These are phyloP conservation scores for Acestrorhynchus altus DNA, from an alignment of 2,797 vertebrate genomes.

Conservation along the genomic window DNA sequence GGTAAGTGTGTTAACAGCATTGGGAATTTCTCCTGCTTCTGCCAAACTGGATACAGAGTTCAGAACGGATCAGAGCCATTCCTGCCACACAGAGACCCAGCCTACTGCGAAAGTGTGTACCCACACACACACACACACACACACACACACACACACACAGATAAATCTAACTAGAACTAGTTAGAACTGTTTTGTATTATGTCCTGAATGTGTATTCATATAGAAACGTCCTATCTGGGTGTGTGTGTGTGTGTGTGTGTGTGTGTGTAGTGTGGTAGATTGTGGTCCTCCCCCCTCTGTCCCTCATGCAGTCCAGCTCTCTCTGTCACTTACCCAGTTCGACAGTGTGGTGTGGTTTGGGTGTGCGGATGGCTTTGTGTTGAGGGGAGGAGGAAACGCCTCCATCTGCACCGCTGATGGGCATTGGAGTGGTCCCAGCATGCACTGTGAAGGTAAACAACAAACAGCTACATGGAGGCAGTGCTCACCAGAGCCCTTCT, in stretches of 20 bases:
- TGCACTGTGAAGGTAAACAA: slow-evolving; percentile 78
- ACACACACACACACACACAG: too few species aligned
- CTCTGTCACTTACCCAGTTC: slow-evolving; percentile 66
- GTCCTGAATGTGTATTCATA: too few species aligned
- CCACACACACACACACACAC: too few species aligned
- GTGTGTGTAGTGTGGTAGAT: slow-evolving; percentile 70
- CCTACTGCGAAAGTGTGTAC: slow-evolving; percentile 81
- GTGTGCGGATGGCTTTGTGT: slow-evolving; percentile 74
- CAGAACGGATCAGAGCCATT: slow-evolving; percentile 77
- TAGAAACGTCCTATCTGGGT: too few species aligned
- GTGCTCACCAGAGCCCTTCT: neutral
- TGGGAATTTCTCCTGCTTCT: slow-evolving; percentile 86
- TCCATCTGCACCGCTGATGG: slow-evolving; percentile 75
- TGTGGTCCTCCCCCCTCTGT: slow-evolving; percentile 69
- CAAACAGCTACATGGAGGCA: neutral
- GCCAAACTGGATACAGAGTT: slow-evolving; percentile 81
- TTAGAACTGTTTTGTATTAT: too few species aligned
- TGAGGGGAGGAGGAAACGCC: slow-evolving; percentile 68
- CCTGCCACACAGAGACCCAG: slow-evolving; percentile 65
- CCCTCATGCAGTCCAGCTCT: slow-evolving; percentile 54
- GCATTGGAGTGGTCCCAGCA: slow-evolving; percentile 66
- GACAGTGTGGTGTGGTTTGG: slow-evolving; percentile 64
- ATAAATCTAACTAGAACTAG: too few species aligned
- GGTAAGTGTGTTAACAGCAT: slow-evolving; percentile 82
- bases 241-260: slow-evolving; percentile 24